Percentiles rank a stretch among this genome's conserved stretches.
phyloP scores from a whole-genome alignment of 2,888 invertebrate genomes.

The Parnassius smintheus region DNA sequence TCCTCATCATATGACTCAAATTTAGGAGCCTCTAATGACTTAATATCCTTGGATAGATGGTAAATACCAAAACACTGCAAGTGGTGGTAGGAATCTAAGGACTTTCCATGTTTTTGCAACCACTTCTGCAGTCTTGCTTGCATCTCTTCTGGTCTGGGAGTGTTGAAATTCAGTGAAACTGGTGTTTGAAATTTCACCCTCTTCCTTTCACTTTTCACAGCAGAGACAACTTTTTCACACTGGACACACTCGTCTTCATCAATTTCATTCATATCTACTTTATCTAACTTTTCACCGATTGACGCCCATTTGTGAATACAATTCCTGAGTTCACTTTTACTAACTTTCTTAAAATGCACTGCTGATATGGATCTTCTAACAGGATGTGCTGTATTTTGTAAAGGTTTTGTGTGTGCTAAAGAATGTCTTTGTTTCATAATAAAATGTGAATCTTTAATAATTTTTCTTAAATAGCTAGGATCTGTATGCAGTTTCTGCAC shows the following conservation, averaged over 20 bases:
- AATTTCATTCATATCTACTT: slow-evolving; percentile 47
- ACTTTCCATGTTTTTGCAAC: slow-evolving; percentile 76
- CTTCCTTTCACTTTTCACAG: slow-evolving; percentile 68
- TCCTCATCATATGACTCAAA: slow-evolving; percentile 58
- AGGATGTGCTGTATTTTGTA: slow-evolving; percentile 31
- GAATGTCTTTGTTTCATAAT: slow-evolving; percentile 54
- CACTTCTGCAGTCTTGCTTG: slow-evolving; percentile 69
- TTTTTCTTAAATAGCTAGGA: slow-evolving; percentile 52
- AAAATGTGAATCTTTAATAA: slow-evolving; percentile 46
- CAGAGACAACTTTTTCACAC: slow-evolving; percentile 54
- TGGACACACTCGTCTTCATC: slow-evolving; percentile 55
- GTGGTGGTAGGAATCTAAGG: slow-evolving; percentile 71
- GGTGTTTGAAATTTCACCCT: slow-evolving; percentile 69
- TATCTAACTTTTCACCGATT: slow-evolving; percentile 61
- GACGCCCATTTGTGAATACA: slow-evolving; percentile 71
- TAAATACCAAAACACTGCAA: slow-evolving; percentile 77
- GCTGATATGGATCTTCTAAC: slow-evolving; percentile 72
- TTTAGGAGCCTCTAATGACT: slow-evolving; percentile 36
- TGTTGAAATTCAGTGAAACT: slow-evolving; percentile 48
- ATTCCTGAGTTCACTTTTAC: slow-evolving; percentile 54
- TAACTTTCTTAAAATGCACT: slow-evolving; percentile 68
- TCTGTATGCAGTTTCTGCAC: slow-evolving; percentile 50
- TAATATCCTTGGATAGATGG: slow-evolving; percentile 44
- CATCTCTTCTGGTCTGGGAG: slow-evolving; percentile 64
- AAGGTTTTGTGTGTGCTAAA: slow-evolving; percentile 42